A percentile compares a stretch with the other conserved stretches of the same genome.
These are phyloP conservation scores for Pantherophis vulpinus DNA, from an alignment of 2,797 vertebrate species.

Conservation along the genomic window DNA sequence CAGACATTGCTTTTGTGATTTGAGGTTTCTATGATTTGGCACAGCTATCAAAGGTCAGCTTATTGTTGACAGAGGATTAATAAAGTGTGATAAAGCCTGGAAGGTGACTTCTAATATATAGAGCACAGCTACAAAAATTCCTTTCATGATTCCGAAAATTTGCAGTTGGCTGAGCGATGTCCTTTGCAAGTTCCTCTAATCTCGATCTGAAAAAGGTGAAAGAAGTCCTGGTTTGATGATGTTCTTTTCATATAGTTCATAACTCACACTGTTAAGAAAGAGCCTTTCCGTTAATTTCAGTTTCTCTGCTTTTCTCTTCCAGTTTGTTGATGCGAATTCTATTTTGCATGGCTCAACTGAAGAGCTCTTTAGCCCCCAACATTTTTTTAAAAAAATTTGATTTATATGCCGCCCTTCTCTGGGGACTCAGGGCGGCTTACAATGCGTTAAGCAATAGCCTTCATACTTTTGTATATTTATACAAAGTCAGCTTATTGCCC, in stretches of 20 bases:
- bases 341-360: slow-evolving; percentile 11
- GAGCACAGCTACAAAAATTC: background rate
- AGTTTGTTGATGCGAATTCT: slow-evolving; percentile 7
- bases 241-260: background rate
- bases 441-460: too few species aligned
- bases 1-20: background rate
- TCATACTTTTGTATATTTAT: too few species aligned
- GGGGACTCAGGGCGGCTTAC: too few species aligned
- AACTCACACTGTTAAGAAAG: background rate
- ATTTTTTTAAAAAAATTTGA: background rate
- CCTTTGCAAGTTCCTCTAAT: slow-evolving; percentile 11
- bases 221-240: background rate
- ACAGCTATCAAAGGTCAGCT: slow-evolving; percentile 16
- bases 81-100: slow-evolving; percentile 15
- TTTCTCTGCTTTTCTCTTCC: slow-evolving; percentile 8
- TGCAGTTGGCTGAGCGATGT: slow-evolving; percentile 15
- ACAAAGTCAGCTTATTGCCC: too few species aligned
- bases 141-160: background rate
- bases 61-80: slow-evolving; percentile 24
- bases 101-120: slow-evolving; percentile 23
- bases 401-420: too few species aligned
- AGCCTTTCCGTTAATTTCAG: slow-evolving; percentile 11
- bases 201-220: slow-evolving; percentile 16
- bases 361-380: slow-evolving; percentile 4
- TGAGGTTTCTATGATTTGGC: slow-evolving; percentile 19